Percentiles rank a stretch among this genome's conserved stretches.
Conservation (phyloP, 2,797 vertebrate genomes). For the Graptemys geographica region DNA sequence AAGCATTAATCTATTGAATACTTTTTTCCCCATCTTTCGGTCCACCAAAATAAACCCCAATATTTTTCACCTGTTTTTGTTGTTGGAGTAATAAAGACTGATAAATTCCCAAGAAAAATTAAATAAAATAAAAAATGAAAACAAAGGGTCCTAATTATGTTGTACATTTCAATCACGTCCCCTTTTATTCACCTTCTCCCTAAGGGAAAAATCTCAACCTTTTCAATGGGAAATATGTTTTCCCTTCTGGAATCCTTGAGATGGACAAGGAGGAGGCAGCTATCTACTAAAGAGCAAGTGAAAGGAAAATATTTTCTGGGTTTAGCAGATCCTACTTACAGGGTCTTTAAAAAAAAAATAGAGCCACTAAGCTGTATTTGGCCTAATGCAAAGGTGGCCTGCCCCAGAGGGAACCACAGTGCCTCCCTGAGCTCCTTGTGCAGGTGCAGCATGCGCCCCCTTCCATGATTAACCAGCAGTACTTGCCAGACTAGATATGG, state of each 20-base stretch:
- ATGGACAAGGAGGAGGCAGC: neutral
- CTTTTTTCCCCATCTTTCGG: no score
- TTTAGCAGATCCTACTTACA: neutral
- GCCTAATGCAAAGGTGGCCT: neutral
- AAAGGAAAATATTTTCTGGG: neutral
- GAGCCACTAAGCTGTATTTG: neutral
- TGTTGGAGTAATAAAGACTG: no score
- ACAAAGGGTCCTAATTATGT: no score
- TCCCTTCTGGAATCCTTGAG: neutral
- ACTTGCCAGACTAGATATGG: neutral
- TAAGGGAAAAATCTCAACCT: neutral
- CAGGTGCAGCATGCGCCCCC: neutral
- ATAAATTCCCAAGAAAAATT: no score
- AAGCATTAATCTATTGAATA: no score
- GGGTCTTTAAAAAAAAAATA: neutral
- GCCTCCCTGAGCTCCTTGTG: neutral
- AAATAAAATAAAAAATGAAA: no score
- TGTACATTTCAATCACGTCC: neutral
- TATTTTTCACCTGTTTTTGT: no score
- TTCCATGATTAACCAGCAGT: neutral
- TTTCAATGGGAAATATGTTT: neutral
- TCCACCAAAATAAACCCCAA: no score
- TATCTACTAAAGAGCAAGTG: fast-evolving
- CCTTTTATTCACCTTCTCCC: neutral
- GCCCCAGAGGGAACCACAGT: neutral